phyloP scores from a whole-genome alignment of 2,888 invertebrate species.

The Arctia plantaginis region DNA sequence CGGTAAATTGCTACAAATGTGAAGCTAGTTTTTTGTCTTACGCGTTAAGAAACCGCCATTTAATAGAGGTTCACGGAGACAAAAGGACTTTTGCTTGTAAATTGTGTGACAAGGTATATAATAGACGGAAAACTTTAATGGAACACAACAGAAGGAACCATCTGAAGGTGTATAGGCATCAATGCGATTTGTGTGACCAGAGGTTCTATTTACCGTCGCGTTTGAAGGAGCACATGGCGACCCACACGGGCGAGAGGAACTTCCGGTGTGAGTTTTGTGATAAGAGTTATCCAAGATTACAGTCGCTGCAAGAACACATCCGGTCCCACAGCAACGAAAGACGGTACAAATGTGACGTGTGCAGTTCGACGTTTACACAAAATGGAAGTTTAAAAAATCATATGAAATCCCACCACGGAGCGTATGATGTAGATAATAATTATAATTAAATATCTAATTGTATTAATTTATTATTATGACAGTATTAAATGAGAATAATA shows the following conservation, averaged over 20 bases:
- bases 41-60: constrained; percentile 70
- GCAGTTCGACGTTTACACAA: constrained; percentile 85
- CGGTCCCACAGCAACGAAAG: constrained; percentile 84
- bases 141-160: constrained; percentile 76
- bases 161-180: constrained; percentile 74
- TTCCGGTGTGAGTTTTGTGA: constrained; percentile 86
- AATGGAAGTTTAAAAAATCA: constrained; percentile 86
- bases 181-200: constrained; percentile 78
- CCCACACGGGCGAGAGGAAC: constrained; percentile 83
- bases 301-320: constrained; percentile 86
- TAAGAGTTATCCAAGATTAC: constrained; percentile 86
- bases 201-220: constrained; percentile 78
- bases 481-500: constrained; percentile 46
- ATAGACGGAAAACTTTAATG: constrained; percentile 74
- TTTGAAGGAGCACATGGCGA: constrained; percentile 81
- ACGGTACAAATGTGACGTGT: constrained; percentile 84
- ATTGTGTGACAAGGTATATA: constrained; percentile 76
- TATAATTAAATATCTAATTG: constrained; percentile 47
- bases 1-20: constrained; percentile 78
- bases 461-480: constrained; percentile 24
- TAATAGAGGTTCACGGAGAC: constrained; percentile 77
- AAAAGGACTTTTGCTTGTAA: constrained; percentile 76
- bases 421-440: constrained; percentile 62
- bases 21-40: constrained; percentile 68
- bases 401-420: constrained; percentile 83